Percentiles rank a stretch among this genome's conserved stretches.
These are phyloP conservation scores for Erebia palarica DNA, from an alignment of 2,888 invertebrate species.

Conservation along the genomic window DNA sequence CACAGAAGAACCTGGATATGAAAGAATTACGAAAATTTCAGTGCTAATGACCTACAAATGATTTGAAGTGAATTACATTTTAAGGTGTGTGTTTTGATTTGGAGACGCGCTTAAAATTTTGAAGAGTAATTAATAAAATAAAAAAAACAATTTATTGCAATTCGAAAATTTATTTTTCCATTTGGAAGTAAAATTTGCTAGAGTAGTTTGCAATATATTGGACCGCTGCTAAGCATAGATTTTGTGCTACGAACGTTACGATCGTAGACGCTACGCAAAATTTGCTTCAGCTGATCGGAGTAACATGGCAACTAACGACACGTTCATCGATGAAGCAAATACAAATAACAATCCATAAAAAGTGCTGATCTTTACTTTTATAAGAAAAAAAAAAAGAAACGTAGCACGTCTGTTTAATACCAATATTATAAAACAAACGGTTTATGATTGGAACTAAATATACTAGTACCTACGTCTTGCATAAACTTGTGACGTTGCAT, in stretches of 20 bases:
- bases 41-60: conserved; percentile 38
- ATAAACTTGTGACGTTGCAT: conserved; percentile 36
- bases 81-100: conserved; percentile 44
- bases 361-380: background rate
- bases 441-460: conserved; percentile 6
- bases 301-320: conserved; percentile 22
- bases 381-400: background rate
- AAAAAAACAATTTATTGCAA: background rate
- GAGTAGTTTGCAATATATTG: background rate
- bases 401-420: background rate
- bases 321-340: conserved; percentile 55
- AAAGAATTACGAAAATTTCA: conserved; percentile 23
- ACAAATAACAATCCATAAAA: background rate
- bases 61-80: conserved; percentile 38
- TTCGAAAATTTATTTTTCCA: background rate
- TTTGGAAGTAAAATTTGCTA: background rate
- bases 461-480: background rate
- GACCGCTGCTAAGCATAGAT: background rate
- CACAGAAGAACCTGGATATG: conserved; percentile 35
- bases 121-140: background rate
- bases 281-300: conserved; percentile 65
- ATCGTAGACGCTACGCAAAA: conserved; percentile 47
- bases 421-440: background rate
- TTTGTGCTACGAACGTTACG: conserved; percentile 26
- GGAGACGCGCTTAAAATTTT: conserved; percentile 20